Evolutionary conservation across 1,140 invertebrate species (phyloP), one percentile per base, ranked within the genome.

Genomic region (Drosophila burlai): DNA sequence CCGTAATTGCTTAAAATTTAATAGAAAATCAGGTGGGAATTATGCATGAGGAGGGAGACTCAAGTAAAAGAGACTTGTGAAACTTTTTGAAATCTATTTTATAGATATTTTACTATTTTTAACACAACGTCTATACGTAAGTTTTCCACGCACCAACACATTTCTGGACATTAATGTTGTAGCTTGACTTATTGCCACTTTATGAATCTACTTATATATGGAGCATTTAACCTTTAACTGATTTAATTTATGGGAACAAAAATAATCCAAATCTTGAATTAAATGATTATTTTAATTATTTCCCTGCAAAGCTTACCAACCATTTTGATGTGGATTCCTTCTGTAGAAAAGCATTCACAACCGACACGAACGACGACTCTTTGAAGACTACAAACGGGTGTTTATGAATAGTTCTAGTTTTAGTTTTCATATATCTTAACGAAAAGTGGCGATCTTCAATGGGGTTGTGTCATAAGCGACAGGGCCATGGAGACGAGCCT

Each of bases 1-100:
- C 11, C 4, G 43, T 10, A 94, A 75, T 47, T 93, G 91, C 31
- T 92, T 76, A 10, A 11, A 11, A 4, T 11, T 93, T 21, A 38
- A 34, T 34, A 0, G 3, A 34, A 34, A 49, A 49, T 26, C 15
- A 16, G 46, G 9, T 21, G 24, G 16, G 16, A 16, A 13, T 11
- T 15, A 16, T 42, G 9, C 6, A 15, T 62, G 0, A 38, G 2
- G 8, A 15, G 21, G 6, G 3, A 47, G 6, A 29, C 29, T 7
- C 29, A 29, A 7, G 6, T 29, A 29, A 7, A 6, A 7, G 29
- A 7, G 29, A 7, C 5, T 7, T 29, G 1, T 8, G 2, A 6
- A 15, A 15, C 6, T 47, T 47, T 46, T 1, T 24, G 6, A 15
- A 21, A 24, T 15, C 45, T 21, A 13, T 45, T 46, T 46, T 21